These are phyloP conservation scores for Pelobates fuscus DNA, from an alignment of 2,113 vertebrate genomes.

Conservation along the genomic window DNA sequence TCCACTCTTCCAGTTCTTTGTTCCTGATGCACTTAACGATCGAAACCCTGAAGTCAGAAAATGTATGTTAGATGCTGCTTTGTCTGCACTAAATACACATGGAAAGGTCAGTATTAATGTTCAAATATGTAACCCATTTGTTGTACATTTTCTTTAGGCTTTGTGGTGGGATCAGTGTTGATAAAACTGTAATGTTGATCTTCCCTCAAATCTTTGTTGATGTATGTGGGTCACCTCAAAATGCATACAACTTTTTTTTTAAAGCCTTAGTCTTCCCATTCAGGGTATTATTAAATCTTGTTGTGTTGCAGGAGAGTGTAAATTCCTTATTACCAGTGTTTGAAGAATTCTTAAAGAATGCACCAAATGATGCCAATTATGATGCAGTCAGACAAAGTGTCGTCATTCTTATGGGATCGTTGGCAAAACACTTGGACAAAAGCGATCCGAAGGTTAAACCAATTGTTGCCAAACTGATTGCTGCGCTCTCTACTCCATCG, in stretches of 20 bases:
- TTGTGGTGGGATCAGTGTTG: too few species aligned
- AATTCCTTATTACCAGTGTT: constrained; percentile 94
- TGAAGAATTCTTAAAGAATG: constrained; percentile 94
- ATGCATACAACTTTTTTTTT: not conserved
- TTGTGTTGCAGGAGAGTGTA: constrained; percentile 86
- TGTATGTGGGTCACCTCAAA: too few species aligned
- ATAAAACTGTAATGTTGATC: too few species aligned
- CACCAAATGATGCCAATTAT: constrained; percentile 94
- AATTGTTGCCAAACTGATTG: constrained; percentile 94
- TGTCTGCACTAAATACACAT: constrained; percentile 90
- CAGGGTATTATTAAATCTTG: constrained; percentile 47
- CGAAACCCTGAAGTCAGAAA: constrained; percentile 89
- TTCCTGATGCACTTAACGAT: constrained; percentile 95
- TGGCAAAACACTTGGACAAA: constrained; percentile 97
- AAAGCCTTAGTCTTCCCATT: not conserved
- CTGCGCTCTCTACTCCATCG: constrained; percentile 93
- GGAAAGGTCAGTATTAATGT: constrained; percentile 94
- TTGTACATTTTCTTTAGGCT: too few species aligned
- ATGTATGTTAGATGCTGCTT: constrained; percentile 94
- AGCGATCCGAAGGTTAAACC: constrained; percentile 97
- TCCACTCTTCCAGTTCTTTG: constrained; percentile 95
- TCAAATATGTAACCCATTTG: not conserved
- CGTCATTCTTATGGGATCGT: constrained; percentile 96
- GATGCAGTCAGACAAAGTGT: constrained; percentile 96
- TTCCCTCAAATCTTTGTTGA: too few species aligned